phyloP scores from a whole-genome alignment of 2,113 vertebrate species.

The Melanerpes aurifrons region DNA sequence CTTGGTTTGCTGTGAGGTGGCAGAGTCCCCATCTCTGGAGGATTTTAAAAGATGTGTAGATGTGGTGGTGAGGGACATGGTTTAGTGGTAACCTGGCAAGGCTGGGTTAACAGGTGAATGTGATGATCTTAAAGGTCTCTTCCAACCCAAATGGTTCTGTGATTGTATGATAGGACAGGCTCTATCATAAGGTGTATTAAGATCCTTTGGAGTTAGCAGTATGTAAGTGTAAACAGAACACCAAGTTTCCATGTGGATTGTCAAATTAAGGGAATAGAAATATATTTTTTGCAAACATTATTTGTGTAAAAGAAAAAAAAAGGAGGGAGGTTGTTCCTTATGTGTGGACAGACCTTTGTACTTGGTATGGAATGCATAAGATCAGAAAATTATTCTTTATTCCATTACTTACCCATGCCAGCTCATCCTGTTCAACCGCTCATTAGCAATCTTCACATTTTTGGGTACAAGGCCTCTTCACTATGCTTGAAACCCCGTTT shows the following conservation, averaged over 20 bases:
- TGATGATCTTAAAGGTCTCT: background rate
- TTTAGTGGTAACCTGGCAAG: too few relatives aligned
- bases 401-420: accelerated
- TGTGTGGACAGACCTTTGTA: too few relatives aligned
- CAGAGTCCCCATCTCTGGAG: background rate
- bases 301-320: background rate
- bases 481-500: background rate
- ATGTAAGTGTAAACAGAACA: background rate
- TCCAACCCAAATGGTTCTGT: background rate
- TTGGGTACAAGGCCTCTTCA: accelerated
- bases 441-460: background rate
- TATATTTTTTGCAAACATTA: background rate
- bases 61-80: too few relatives aligned
- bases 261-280: background rate
- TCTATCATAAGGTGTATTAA: background rate
- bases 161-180: background rate
- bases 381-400: background rate
- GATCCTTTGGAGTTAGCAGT: background rate
- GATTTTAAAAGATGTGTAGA: too few relatives aligned
- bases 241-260: background rate
- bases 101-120: too few relatives aligned
- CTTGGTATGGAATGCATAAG: too few relatives aligned
- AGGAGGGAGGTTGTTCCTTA: too few relatives aligned
- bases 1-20: background rate
- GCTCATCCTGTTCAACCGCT: background rate